These are phyloP conservation scores for Nomia melanderi DNA, from an alignment of 1,140 invertebrate species.

Conservation along the genomic window DNA sequence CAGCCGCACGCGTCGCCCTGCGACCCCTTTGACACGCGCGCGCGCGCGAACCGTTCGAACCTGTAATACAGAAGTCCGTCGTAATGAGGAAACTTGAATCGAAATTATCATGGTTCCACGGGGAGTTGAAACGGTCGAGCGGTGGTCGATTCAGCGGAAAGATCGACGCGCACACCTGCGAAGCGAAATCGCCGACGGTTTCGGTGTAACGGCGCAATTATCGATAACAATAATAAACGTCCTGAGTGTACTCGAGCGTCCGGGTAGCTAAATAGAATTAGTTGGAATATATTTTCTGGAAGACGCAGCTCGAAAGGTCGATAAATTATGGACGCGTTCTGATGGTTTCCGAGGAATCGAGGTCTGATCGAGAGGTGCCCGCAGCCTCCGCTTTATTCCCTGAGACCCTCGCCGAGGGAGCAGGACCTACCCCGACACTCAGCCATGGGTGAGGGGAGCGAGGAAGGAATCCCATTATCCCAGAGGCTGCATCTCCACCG, in stretches of 20 bases:
- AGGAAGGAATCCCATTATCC: constrained; percentile 67
- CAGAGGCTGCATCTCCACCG: constrained; percentile 49
- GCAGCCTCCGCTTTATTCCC: constrained; percentile 47
- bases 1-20: too few relatives aligned
- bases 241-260: background rate
- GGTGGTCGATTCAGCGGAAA: too few relatives aligned
- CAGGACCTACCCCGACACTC: constrained; percentile 41
- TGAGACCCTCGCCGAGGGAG: constrained; percentile 36
- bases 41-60: background rate
- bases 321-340: constrained; percentile 45
- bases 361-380: constrained; percentile 25
- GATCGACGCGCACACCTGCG: too few relatives aligned
- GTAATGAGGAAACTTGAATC: background rate
- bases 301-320: constrained; percentile 7
- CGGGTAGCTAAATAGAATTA: constrained; percentile 29
- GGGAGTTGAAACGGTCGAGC: too few relatives aligned
- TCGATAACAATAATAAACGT: constrained; percentile 29
- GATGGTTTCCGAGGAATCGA: constrained; percentile 20
- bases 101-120: too few relatives aligned
- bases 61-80: too few relatives aligned
- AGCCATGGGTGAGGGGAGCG: constrained; percentile 32
- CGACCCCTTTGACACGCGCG: background rate
- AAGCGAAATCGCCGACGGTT: background rate
- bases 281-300: constrained; percentile 33
- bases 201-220: background rate